Conservation (phyloP, 2,797 vertebrate genomes). For the Gallinago solitaria region DNA sequence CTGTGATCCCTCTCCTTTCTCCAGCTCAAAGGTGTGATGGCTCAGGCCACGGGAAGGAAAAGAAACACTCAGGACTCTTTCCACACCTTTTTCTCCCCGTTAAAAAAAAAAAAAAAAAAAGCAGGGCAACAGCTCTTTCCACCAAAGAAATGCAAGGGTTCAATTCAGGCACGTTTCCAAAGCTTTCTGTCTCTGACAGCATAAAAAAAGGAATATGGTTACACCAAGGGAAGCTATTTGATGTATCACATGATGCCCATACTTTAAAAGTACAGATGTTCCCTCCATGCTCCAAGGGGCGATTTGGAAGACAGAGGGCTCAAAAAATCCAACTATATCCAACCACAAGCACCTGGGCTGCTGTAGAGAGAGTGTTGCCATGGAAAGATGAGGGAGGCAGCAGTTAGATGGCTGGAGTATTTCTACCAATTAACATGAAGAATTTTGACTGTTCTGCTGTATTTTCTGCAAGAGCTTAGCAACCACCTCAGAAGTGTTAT, state of each 20-base stretch:
- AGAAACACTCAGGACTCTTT: neutral
- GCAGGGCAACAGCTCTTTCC: neutral
- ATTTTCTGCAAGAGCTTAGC: constrained; percentile 42
- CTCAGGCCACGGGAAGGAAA: neutral
- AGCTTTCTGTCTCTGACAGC: neutral
- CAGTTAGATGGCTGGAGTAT: constrained; percentile 7
- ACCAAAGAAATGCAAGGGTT: neutral
- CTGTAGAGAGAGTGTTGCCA: constrained; percentile 31
- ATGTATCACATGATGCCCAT: neutral
- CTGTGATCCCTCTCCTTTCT: neutral
- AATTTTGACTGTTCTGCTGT: constrained; percentile 46
- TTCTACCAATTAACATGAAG: constrained; percentile 44
- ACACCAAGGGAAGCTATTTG: neutral
- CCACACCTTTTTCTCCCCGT: neutral
- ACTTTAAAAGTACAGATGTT: constrained; percentile 53
- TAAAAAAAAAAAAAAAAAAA: neutral
- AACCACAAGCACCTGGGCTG: constrained; percentile 39
- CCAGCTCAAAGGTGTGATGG: neutral
- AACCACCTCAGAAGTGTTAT: constrained; percentile 29
- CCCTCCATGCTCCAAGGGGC: constrained; percentile 12
- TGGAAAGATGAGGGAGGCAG: constrained; percentile 45
- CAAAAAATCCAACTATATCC: neutral
- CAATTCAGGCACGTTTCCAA: neutral
- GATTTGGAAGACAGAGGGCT: constrained; percentile 37
- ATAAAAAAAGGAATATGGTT: neutral